Percentiles rank a stretch among this genome's conserved stretches.
These are phyloP conservation scores for Mus caroli DNA, from an alignment of 2,797 vertebrate species.

Conservation along the genomic window DNA sequence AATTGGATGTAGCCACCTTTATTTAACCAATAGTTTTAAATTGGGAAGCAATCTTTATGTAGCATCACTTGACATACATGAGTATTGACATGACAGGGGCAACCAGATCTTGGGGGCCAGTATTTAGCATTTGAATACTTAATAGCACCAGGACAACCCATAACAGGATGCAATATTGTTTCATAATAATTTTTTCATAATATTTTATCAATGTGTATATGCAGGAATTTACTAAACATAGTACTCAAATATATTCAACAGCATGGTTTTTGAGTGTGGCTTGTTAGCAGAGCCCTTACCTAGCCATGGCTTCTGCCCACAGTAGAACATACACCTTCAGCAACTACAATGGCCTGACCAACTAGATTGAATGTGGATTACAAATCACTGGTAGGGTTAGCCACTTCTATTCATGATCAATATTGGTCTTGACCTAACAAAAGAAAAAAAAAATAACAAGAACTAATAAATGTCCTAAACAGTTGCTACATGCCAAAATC, in stretches of 20 bases:
- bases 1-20: background rate
- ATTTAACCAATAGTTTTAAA: background rate
- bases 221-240: background rate
- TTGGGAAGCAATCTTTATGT: background rate
- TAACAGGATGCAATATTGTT: background rate
- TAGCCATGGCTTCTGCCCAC: background rate
- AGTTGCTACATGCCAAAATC: background rate
- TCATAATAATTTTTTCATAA: background rate
- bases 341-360: background rate
- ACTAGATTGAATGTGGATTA: background rate
- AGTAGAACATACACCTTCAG: background rate
- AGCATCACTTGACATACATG: background rate
- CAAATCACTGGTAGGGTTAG: background rate
- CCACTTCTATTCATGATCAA: background rate
- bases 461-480: background rate
- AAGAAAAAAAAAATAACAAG: background rate
- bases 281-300: background rate
- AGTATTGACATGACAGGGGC: background rate
- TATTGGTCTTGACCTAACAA: background rate
- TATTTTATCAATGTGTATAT: background rate
- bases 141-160: background rate
- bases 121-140: background rate
- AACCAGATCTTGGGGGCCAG: background rate
- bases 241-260: background rate
- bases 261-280: background rate